These are phyloP conservation scores for Fregata magnificens DNA, from an alignment of 2,113 vertebrate genomes.

Conservation along the genomic window DNA sequence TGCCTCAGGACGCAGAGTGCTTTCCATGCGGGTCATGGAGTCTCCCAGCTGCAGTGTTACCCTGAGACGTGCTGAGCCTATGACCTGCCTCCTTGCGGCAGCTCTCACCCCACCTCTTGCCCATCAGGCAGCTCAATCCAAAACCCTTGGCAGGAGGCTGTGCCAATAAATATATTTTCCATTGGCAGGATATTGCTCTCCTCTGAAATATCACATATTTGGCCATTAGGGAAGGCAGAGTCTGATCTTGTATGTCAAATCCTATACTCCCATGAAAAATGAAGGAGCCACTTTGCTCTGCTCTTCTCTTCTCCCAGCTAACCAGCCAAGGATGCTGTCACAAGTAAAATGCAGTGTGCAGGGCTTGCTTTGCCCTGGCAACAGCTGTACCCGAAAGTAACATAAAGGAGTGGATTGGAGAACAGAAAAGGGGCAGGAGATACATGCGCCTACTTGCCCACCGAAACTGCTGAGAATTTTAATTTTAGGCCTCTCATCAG, in stretches of 20 bases:
- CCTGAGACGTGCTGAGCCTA: neutral
- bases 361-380: neutral
- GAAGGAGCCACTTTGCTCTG: neutral
- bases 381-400: neutral
- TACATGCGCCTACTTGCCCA: neutral
- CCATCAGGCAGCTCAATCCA: neutral
- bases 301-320: neutral
- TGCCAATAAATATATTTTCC: slow-evolving; percentile 44
- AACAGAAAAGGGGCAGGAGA: slow-evolving; percentile 9
- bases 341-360: neutral
- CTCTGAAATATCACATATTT: slow-evolving; percentile 54
- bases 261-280: slow-evolving; percentile 32
- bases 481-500: slow-evolving; percentile 67
- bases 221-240: slow-evolving; percentile 36
- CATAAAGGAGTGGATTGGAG: neutral
- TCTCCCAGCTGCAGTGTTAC: neutral
- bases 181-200: slow-evolving; percentile 42
- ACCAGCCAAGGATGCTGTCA: neutral
- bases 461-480: slow-evolving; percentile 45
- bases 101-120: neutral
- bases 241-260: slow-evolving; percentile 41
- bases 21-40: neutral
- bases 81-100: rapidly evolving
- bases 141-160: neutral
- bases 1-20: neutral